These are phyloP conservation scores for Elephantulus edwardii DNA, from an alignment of 2,113 vertebrate species.

Conservation along the genomic window DNA sequence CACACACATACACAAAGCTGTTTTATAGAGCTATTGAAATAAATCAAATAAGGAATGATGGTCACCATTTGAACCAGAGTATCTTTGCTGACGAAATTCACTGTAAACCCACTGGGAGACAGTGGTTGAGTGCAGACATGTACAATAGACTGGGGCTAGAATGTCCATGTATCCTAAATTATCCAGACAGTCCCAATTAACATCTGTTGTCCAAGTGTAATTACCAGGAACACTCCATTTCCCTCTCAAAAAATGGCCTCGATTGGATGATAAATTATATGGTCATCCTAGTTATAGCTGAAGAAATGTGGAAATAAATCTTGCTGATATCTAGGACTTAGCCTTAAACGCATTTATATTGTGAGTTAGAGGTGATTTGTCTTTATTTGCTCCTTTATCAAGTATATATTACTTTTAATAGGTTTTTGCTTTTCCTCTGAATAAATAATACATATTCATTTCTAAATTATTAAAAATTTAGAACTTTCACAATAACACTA, in stretches of 20 bases:
- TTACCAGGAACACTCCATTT: neutral
- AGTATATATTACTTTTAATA: neutral
- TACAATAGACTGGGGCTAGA: neutral
- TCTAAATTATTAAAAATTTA: too few species aligned
- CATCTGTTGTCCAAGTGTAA: neutral
- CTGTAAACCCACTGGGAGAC: neutral
- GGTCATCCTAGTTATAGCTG: neutral
- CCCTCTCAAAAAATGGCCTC: neutral
- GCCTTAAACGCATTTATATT: neutral
- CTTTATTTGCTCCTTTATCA: neutral
- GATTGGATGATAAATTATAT: slow-evolving; percentile 12
- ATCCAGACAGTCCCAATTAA: neutral
- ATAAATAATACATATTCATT: neutral
- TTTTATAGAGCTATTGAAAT: neutral
- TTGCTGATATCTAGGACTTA: slow-evolving; percentile 5
- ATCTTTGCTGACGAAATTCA: neutral
- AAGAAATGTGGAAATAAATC: slow-evolving; percentile 23
- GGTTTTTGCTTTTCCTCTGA: slow-evolving; percentile 22
- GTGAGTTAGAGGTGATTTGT: neutral
- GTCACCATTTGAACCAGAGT: neutral
- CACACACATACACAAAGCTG: neutral
- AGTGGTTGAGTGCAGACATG: neutral
- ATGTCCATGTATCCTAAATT: neutral
- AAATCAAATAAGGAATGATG: neutral
- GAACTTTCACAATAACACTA: neutral